Percentiles rank a stretch among this genome's conserved stretches.
phyloP scores from a whole-genome alignment of 2,113 vertebrate species.

The Daubentonia madagascariensis region DNA sequence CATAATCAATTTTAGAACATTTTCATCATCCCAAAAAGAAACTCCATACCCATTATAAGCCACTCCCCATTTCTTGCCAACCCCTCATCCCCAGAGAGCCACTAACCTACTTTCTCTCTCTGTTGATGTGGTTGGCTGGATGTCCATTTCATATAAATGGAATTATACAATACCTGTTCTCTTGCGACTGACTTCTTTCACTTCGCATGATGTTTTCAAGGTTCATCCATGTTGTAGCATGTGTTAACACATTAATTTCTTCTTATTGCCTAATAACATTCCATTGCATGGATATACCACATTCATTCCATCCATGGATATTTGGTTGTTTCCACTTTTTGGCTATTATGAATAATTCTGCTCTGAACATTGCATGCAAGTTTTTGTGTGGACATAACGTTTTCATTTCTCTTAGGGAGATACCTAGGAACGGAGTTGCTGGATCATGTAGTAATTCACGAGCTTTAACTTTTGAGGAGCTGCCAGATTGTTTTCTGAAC shows the following conservation, averaged over 20 bases:
- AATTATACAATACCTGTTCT: not conserved
- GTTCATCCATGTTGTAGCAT: not conserved
- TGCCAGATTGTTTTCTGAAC: not conserved
- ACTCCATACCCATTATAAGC: not conserved
- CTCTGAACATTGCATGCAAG: not conserved
- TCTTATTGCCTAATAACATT: not conserved
- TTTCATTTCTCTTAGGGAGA: not conserved
- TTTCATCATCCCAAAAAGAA: not conserved
- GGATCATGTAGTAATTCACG: not conserved
- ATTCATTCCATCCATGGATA: not conserved
- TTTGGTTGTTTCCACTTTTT: not conserved
- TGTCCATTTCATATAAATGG: not conserved
- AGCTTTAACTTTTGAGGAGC: not conserved
- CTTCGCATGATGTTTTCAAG: not conserved
- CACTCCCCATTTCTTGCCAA: not conserved
- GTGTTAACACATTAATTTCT: not conserved
- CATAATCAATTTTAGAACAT: not conserved
- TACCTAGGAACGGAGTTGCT: not conserved
- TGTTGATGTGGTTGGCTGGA: not conserved
- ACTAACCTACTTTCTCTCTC: not conserved
- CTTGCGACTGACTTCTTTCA: not conserved
- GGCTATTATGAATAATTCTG: not conserved
- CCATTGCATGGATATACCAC: not conserved
- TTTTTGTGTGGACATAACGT: not conserved
- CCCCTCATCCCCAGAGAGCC: not conserved